These are phyloP conservation scores for Volucella zonaria DNA, from an alignment of 2,888 invertebrate species.

Conservation along the genomic window DNA sequence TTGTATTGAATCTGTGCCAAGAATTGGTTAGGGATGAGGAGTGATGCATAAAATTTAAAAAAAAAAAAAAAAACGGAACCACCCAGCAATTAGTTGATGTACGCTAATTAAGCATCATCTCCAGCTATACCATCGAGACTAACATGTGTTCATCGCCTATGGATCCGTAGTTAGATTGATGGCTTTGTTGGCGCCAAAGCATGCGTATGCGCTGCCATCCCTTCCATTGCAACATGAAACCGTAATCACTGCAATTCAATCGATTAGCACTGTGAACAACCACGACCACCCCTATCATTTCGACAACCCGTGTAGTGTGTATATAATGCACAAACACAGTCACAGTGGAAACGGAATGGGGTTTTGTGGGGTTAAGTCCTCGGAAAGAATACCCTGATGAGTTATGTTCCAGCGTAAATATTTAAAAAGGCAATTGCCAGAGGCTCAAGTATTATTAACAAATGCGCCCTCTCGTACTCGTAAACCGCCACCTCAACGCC, in stretches of 20 bases:
- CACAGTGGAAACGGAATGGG: neutral
- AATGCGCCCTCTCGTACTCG: slow-evolving; percentile 13
- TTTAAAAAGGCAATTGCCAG: slow-evolving; percentile 62
- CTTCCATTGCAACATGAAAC: neutral
- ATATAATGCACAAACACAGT: neutral
- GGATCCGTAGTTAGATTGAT: neutral
- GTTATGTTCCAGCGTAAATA: slow-evolving; percentile 49
- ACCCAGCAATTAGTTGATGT: slow-evolving; percentile 24
- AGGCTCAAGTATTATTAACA: slow-evolving; percentile 60
- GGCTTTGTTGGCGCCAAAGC: slow-evolving; percentile 40
- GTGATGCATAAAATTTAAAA: neutral
- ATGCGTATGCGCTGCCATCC: slow-evolving; percentile 23
- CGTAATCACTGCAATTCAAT: slow-evolving; percentile 62
- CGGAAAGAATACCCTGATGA: slow-evolving; percentile 35
- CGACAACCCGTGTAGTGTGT: neutral
- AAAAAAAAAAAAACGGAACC: slow-evolving; percentile 3
- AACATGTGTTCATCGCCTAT: slow-evolving; percentile 18
- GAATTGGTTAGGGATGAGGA: slow-evolving; percentile 20
- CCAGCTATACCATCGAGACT: neutral
- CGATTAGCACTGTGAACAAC: slow-evolving; percentile 27
- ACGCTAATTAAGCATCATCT: slow-evolving; percentile 34
- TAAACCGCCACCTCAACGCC: neutral
- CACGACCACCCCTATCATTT: neutral
- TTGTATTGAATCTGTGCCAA: slow-evolving; percentile 46
- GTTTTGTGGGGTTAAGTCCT: slow-evolving; percentile 10